Evolutionary conservation across 2,888 invertebrate species (phyloP).

Genomic region (Beris chalybata): DNA sequence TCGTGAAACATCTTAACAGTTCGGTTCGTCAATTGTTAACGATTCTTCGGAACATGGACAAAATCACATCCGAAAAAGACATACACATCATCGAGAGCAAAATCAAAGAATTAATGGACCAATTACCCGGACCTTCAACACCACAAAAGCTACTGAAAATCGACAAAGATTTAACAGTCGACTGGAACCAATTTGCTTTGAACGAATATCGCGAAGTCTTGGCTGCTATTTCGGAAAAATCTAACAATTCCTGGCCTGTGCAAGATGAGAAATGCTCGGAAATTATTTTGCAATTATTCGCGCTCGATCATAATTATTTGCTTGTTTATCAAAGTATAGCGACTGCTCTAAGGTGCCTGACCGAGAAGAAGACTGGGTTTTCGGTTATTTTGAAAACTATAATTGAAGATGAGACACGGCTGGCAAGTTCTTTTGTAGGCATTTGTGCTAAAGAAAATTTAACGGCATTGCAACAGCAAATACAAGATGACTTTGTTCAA

Average conservation of each 20-base stretch:
- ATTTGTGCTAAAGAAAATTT: not conserved
- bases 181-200: constrained; percentile 53
- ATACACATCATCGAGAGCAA: constrained; percentile 47
- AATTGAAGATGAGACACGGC: constrained; percentile 44
- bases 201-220: constrained; percentile 60
- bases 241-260: constrained; percentile 64
- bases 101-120: constrained; percentile 48
- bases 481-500: constrained; percentile 64
- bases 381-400: constrained; percentile 4
- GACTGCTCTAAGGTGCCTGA: constrained; percentile 38
- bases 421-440: constrained; percentile 43
- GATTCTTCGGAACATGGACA: constrained; percentile 41
- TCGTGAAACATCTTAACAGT: constrained; percentile 2
- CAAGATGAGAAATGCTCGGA: constrained; percentile 33
- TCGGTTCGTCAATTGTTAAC: not conserved
- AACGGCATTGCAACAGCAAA: constrained; percentile 32
- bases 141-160: constrained; percentile 65
- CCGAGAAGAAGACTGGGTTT: constrained; percentile 16
- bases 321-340: constrained; percentile 44
- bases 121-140: constrained; percentile 60
- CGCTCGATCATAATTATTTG: constrained; percentile 48
- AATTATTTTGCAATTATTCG: constrained; percentile 46
- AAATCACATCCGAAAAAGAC: constrained; percentile 52
- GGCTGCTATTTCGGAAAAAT: constrained; percentile 56
- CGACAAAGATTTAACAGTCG: constrained; percentile 54